Evolutionary conservation across 2,797 vertebrate species (phyloP).

Genomic region (Squalus acanthias): DNA sequence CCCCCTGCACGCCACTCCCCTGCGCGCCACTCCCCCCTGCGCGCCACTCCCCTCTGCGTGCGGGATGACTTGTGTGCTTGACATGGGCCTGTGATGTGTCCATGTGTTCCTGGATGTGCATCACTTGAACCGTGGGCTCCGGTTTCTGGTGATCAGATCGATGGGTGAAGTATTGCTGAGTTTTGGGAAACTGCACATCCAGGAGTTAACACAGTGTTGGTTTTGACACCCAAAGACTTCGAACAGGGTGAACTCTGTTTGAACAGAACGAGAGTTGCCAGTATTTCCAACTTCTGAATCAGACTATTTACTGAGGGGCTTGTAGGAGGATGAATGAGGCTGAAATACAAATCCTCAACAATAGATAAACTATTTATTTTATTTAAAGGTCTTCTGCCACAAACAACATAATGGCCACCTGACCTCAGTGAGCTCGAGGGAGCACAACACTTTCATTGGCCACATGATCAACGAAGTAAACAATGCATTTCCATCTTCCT

Average conservation of each 20-base stretch:
- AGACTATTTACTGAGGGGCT: neutral
- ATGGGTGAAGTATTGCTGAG: neutral
- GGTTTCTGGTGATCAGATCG: neutral
- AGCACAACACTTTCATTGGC: neutral
- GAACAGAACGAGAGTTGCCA: neutral
- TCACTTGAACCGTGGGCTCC: neutral
- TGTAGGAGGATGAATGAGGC: neutral
- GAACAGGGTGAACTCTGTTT: neutral
- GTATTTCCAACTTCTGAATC: neutral
- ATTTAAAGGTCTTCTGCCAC: neutral
- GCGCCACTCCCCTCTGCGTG: no score
- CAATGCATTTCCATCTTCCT: rapidly evolving
- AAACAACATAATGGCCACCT: neutral
- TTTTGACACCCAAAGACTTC: neutral
- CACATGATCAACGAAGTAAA: neutral
- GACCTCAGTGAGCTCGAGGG: neutral
- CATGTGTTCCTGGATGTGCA: neutral
- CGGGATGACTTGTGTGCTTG: neutral
- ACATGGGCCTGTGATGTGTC: neutral
- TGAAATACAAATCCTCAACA: neutral
- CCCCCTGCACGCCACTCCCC: no score
- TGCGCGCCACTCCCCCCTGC: no score
- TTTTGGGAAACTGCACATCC: neutral
- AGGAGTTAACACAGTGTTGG: neutral
- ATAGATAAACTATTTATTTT: neutral